Evolutionary conservation across 2,888 invertebrate genomes (phyloP).

Genomic region (Psylliodes chrysocephalus): DNA sequence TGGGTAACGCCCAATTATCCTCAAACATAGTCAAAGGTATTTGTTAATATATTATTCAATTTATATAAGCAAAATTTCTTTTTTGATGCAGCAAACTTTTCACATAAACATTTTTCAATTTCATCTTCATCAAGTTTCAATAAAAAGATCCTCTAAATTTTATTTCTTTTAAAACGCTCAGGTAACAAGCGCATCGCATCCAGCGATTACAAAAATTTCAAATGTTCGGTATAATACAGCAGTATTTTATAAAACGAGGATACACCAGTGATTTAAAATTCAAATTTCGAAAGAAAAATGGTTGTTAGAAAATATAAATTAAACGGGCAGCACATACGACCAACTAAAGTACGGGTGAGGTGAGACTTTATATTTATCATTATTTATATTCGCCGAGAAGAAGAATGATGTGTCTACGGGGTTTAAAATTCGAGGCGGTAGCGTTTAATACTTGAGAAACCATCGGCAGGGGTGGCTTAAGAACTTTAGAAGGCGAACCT

Average conservation of each 20-base stretch:
- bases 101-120: no score
- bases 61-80: no score
- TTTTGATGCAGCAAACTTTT: no score
- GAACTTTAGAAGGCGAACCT: neutral
- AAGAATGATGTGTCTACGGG: conserved; percentile 28
- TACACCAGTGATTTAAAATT: conserved; percentile 25
- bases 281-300: conserved; percentile 25
- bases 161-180: neutral
- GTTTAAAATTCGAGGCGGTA: conserved; percentile 34
- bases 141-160: no score
- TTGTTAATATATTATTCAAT: no score
- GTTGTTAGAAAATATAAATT: conserved; percentile 37
- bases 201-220: neutral
- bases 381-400: conserved; percentile 39
- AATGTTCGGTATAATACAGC: conserved; percentile 1
- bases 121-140: no score
- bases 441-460: conserved; percentile 38
- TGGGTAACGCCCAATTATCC: no score
- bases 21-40: no score
- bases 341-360: conserved; percentile 30
- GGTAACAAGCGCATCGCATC: neutral
- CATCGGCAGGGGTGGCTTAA: conserved; percentile 4
- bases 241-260: neutral
- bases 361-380: conserved; percentile 38
- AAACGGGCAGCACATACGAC: conserved; percentile 34